A percentile compares a stretch with the other conserved stretches of the same genome.
phyloP scores from a whole-genome alignment of 2,113 vertebrate species.

The Hippopotamus amphibius region DNA sequence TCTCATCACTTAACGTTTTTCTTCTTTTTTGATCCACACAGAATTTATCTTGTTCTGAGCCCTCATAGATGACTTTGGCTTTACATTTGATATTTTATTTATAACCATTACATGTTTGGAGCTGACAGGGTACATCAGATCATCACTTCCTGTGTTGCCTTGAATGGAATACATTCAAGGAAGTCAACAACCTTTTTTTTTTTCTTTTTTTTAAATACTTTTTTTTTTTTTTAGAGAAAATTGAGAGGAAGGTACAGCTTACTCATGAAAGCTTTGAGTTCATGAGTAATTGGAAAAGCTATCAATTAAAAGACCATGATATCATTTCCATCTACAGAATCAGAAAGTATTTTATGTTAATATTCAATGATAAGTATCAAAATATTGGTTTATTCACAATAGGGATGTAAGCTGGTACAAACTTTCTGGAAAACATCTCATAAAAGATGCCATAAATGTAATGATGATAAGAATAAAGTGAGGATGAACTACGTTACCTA shows the following conservation, averaged over 20 bases:
- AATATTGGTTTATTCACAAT: background rate
- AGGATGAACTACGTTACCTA: background rate
- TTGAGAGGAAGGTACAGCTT: background rate
- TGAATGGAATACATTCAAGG: background rate
- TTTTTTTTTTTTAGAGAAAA: background rate
- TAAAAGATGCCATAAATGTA: background rate
- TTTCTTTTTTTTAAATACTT: background rate
- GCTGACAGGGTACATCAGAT: background rate
- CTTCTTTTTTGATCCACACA: background rate
- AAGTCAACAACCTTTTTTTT: background rate
- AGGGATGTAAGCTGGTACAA: background rate
- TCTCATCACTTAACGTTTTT: background rate
- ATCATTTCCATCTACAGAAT: background rate
- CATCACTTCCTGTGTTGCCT: background rate
- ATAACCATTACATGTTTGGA: background rate
- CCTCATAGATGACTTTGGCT: background rate
- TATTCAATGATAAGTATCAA: background rate
- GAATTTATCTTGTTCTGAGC: background rate
- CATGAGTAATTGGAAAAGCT: background rate
- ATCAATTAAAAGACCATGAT: background rate
- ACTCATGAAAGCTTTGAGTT: background rate
- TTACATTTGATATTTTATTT: background rate
- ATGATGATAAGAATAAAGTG: too few species aligned
- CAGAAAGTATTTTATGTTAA: background rate
- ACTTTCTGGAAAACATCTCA: background rate